Base-by-base conservation (phyloP, 2,888 invertebrate species). In the Catocala nupta region DNA sequence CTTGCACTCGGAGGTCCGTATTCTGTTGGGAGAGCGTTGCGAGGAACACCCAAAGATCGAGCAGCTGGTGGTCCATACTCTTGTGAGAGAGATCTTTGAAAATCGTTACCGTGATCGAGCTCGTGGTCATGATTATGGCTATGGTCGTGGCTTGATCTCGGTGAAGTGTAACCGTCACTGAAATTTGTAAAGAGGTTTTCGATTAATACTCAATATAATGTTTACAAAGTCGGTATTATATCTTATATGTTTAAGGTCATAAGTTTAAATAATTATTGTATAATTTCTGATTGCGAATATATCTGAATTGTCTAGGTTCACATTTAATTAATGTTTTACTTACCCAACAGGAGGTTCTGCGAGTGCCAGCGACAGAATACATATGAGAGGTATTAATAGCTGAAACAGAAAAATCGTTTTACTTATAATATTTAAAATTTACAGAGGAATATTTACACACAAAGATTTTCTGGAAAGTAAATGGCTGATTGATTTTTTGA, bases 321-420 rank as follows among this genome's bases (percentile, higher is more conserved):
- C 16, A 16, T 12, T 11, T 47, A 39, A 59, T 36, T 13, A n/a
- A n/a, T 42, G 9, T 51, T 11, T 0, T 10, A 25, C 91, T 82
- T 85, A 92, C 92, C 86, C 86, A 0, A 92, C 84, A 0, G 92
- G 92, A 50, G 92, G 91, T 70, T 92, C 92, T 0, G 91, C 92
- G 10, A 84, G 5, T 0, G 58, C 69, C 0, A 83, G 68, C 11
- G 88, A 81, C 1, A 87, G 55, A n/a, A 91, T 56, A 68, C 85
- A 86, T 8, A 89, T 45, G 7, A 90, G 70, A n/a, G 84, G 75
- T 63, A 91, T 69, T 11, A 89, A 79, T 63, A 85, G 82, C 92
- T 92, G 84, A 48, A 89, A 90, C 2, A 59, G 9, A 39, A 7
- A 39, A 36, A 36, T 36, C 16, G 2, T 16, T 16, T 16, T 16